Conservation (phyloP, 2,113 vertebrate genomes). For the Eupsittula cactorum region DNA sequence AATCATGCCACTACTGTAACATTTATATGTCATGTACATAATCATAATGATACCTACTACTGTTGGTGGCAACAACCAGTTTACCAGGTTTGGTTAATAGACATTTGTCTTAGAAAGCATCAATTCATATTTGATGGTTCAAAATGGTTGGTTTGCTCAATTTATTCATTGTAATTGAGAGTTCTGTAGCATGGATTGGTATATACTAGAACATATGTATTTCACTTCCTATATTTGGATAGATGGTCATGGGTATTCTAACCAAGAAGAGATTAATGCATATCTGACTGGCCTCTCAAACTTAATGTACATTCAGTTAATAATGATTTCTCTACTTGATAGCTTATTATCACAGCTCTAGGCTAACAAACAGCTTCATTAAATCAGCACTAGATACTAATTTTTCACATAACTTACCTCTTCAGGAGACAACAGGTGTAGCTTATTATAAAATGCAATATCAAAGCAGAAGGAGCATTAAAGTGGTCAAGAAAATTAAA, state of each 20-base stretch:
- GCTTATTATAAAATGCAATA: neutral
- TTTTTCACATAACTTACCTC: neutral
- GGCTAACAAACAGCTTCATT: neutral
- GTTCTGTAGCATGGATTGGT: neutral
- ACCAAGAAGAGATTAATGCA: neutral
- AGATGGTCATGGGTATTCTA: neutral
- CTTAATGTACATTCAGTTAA: neutral
- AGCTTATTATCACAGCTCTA: neutral
- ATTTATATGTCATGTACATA: neutral
- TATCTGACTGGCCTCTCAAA: neutral
- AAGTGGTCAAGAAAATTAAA: neutral
- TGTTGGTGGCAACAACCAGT: neutral
- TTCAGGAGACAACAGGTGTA: neutral
- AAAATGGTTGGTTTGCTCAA: neutral
- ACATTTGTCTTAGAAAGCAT: neutral
- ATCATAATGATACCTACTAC: neutral
- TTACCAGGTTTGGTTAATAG: neutral
- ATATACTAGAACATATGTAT: neutral
- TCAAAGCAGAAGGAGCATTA: neutral
- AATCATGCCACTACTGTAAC: neutral
- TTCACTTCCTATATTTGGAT: neutral
- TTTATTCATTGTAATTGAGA: neutral
- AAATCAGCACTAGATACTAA: neutral
- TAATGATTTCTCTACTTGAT: neutral
- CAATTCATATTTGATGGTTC: neutral